Conservation (phyloP, 2,888 invertebrate species). For the Heterodera filipjevi region DNA sequence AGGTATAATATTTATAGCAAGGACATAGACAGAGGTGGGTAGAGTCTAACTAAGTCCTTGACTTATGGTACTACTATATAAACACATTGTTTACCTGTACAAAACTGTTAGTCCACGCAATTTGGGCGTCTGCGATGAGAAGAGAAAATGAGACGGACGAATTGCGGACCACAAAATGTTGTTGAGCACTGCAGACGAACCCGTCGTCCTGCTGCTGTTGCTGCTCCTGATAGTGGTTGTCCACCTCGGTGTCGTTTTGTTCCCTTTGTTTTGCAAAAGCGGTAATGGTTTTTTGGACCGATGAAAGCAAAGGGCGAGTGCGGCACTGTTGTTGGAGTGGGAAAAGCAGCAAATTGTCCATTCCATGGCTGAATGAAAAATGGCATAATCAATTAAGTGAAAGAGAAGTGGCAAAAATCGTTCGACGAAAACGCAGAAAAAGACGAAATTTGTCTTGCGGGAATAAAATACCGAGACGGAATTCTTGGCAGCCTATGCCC, state of each 20-base stretch:
- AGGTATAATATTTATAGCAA: no score
- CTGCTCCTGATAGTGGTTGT: neutral
- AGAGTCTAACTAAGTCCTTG: no score
- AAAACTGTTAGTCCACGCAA: constrained; percentile 27
- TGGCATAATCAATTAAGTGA: neutral
- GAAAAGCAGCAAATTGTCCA: constrained; percentile 6
- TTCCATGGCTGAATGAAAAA: neutral
- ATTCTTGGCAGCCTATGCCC: no score
- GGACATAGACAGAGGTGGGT: no score
- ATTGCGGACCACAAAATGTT: neutral
- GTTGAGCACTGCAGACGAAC: neutral
- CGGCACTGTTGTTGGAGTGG: neutral
- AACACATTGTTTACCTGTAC: no score
- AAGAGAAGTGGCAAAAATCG: no score
- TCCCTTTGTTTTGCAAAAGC: neutral
- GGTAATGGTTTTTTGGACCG: neutral
- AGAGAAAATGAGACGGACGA: constrained; percentile 29
- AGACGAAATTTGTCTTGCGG: no score
- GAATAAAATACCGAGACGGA: no score
- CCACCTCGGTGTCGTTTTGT: neutral
- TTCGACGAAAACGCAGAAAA: no score
- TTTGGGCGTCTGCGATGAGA: constrained; percentile 24
- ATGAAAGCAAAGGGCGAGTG: neutral
- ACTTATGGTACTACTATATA: no score
- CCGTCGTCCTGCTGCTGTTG: no score